These are phyloP conservation scores for Pterocles orientalis DNA, from an alignment of 2,113 vertebrate genomes.

Conservation along the genomic window DNA sequence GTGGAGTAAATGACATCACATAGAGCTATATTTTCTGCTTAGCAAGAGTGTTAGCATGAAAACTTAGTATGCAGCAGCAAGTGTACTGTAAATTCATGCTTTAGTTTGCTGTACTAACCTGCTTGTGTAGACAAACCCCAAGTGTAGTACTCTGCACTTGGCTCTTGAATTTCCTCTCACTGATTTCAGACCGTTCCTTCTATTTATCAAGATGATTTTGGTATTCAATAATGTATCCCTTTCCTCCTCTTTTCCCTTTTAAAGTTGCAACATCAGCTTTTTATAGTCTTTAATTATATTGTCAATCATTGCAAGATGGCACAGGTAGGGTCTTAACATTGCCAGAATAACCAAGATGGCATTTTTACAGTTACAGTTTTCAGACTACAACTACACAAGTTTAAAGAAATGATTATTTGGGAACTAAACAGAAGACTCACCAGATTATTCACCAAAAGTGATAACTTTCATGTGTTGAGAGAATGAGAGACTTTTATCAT, in stretches of 20 bases:
- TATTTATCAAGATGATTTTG: slow-evolving; percentile 11
- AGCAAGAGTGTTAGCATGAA: neutral
- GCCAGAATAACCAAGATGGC: neutral
- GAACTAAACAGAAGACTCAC: neutral
- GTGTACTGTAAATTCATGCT: neutral
- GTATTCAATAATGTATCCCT: neutral
- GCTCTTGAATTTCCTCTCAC: neutral
- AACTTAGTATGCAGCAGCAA: neutral
- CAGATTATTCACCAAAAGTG: neutral
- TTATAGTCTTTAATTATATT: neutral
- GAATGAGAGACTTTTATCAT: neutral
- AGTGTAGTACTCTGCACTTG: neutral
- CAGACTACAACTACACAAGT: neutral
- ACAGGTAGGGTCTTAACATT: neutral
- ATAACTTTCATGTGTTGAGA: neutral
- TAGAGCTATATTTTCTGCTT: neutral
- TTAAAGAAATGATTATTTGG: neutral
- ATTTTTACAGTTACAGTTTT: neutral
- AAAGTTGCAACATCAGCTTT: neutral
- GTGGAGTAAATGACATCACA: neutral
- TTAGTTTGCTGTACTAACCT: neutral
- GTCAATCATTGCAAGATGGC: neutral
- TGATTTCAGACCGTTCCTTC: neutral
- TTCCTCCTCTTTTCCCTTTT: neutral
- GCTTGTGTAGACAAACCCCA: neutral